phyloP scores from a whole-genome alignment of 2,888 invertebrate genomes.

The Pteria penguin region DNA sequence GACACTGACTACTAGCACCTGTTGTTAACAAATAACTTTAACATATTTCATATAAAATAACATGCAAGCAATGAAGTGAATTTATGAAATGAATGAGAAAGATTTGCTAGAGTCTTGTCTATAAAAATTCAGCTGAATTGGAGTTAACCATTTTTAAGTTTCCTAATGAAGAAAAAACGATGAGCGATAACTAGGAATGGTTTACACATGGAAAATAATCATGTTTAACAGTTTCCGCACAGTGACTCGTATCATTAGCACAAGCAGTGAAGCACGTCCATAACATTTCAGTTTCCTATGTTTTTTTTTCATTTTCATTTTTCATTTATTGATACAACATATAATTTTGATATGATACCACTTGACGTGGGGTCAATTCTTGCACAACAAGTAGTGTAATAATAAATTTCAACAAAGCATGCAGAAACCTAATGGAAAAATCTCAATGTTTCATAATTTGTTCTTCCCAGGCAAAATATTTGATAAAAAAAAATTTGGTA shows the following conservation, averaged over 20 bases:
- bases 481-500: neutral
- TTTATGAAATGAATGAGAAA: too few relatives aligned
- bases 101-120: too few relatives aligned
- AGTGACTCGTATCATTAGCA: neutral
- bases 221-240: neutral
- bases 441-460: neutral
- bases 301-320: neutral
- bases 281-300: neutral
- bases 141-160: too few relatives aligned
- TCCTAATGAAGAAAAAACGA: neutral
- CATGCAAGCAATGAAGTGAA: slow-evolving; percentile 10
- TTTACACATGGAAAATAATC: neutral
- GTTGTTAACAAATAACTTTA: slow-evolving; percentile 32
- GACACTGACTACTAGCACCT: slow-evolving; percentile 20
- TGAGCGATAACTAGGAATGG: neutral
- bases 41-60: slow-evolving; percentile 29
- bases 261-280: slow-evolving; percentile 24
- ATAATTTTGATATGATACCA: slow-evolving; percentile 7
- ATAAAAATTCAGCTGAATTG: too few relatives aligned
- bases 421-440: neutral
- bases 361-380: neutral
- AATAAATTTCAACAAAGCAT: neutral
- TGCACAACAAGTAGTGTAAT: neutral
- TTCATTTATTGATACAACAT: neutral
- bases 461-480: neutral